Percentiles rank a stretch among this genome's conserved stretches.
Conservation (phyloP, 2,888 invertebrate species). For the Dolichopus griseipennis region DNA sequence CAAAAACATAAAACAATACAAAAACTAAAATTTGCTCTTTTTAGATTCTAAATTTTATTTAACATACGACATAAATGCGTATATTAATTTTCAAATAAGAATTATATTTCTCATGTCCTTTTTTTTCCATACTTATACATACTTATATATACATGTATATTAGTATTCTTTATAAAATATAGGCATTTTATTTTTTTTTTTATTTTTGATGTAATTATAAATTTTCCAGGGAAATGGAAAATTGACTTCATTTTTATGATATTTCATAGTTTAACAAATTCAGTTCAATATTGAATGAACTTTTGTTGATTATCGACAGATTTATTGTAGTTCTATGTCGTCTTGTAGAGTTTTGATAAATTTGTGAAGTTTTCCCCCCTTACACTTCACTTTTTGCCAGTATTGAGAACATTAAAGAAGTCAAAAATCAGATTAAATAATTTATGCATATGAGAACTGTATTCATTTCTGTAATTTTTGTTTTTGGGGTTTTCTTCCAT, state of each 20-base stretch:
- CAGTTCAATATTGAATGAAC: constrained; percentile 1
- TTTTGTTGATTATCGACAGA: constrained; percentile 1
- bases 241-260: background rate
- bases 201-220: too few species aligned
- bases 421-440: too few species aligned
- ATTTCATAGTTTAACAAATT: background rate
- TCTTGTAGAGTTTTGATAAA: background rate
- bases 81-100: background rate
- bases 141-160: background rate
- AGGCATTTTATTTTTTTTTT: background rate
- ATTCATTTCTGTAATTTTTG: too few species aligned
- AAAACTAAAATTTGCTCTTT: background rate
- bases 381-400: too few species aligned
- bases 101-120: background rate
- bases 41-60: background rate
- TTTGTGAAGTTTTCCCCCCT: too few species aligned
- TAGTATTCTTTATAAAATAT: background rate
- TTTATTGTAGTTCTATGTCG: background rate
- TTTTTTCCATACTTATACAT: background rate
- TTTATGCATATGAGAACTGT: too few species aligned
- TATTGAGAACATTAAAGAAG: too few species aligned
- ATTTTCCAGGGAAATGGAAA: background rate
- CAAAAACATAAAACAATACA: too few species aligned
- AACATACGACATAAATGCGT: background rate
- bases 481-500: too few species aligned